Conservation (phyloP, 1,140 invertebrate genomes). For the Himalopsyche phryganea region DNA sequence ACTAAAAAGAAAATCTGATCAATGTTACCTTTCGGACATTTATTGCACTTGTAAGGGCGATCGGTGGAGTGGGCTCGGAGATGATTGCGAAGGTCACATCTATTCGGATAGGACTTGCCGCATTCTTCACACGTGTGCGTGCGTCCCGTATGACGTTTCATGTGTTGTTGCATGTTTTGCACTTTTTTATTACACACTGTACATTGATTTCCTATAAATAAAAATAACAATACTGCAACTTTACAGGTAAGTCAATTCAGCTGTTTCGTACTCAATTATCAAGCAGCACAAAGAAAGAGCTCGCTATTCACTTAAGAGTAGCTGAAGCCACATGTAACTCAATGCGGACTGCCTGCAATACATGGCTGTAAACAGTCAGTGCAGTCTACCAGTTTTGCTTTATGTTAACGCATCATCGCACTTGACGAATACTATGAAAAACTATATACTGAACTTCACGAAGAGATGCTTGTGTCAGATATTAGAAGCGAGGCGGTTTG, state of each 20-base stretch:
- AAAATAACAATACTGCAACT: background rate
- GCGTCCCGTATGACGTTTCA: slow-evolving; percentile 13
- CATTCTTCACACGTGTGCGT: slow-evolving; percentile 19
- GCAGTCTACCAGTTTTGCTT: too few species aligned
- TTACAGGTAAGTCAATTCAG: background rate
- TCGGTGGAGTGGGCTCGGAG: slow-evolving; percentile 10
- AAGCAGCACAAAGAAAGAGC: background rate
- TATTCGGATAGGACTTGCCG: slow-evolving; percentile 19
- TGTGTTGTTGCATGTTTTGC: slow-evolving; percentile 11
- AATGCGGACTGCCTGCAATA: background rate
- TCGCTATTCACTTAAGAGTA: background rate
- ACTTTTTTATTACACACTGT: slow-evolving; percentile 11
- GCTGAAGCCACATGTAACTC: background rate
- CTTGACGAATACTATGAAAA: too few species aligned
- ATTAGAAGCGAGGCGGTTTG: too few species aligned
- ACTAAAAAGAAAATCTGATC: too few species aligned
- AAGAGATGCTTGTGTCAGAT: too few species aligned
- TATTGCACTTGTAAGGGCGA: slow-evolving; percentile 18
- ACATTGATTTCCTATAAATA: slow-evolving; percentile 8
- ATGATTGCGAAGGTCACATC: slow-evolving; percentile 16
- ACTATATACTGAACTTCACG: too few species aligned
- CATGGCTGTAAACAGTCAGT: background rate
- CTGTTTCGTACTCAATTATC: background rate
- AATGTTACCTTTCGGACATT: slow-evolving; percentile 39
- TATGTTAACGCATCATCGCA: too few species aligned